phyloP scores from a whole-genome alignment of 2,888 invertebrate species.

The Tetranychus piercei region DNA sequence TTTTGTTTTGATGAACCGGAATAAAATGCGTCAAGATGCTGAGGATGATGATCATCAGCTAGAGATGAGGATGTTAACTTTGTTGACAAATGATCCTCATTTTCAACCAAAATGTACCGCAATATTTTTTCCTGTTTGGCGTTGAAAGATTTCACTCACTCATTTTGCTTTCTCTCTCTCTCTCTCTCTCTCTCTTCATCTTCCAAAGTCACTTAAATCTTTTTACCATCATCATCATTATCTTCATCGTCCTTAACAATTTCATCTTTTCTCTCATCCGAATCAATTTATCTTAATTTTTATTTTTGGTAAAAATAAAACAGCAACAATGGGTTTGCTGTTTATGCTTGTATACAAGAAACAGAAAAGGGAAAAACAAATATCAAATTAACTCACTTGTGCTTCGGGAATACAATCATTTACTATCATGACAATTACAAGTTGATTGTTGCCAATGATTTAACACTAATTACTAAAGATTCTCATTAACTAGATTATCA shows the following conservation, averaged over 20 bases:
- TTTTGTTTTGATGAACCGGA: neutral
- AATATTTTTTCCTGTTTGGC: neutral
- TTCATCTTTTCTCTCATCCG: neutral
- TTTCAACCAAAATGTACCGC: neutral
- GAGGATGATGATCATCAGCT: neutral
- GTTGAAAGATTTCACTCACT: neutral
- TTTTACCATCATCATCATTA: neutral
- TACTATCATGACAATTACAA: too few relatives aligned
- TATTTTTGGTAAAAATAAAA: neutral
- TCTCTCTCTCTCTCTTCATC: neutral
- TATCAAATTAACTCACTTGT: too few relatives aligned
- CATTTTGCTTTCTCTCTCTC: neutral
- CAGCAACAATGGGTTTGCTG: too few relatives aligned
- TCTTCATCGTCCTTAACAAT: neutral
- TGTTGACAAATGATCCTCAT: neutral
- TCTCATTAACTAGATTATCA: too few relatives aligned
- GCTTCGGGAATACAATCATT: too few relatives aligned
- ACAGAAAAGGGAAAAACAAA: too few relatives aligned
- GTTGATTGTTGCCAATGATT: too few relatives aligned
- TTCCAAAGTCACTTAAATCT: neutral
- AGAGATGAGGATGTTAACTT: neutral
- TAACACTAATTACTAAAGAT: too few relatives aligned
- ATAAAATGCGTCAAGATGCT: neutral
- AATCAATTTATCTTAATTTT: neutral
- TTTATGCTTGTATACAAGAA: too few relatives aligned